Conservation (phyloP, 1,140 invertebrate species). For the Arctopsyche grandis region DNA sequence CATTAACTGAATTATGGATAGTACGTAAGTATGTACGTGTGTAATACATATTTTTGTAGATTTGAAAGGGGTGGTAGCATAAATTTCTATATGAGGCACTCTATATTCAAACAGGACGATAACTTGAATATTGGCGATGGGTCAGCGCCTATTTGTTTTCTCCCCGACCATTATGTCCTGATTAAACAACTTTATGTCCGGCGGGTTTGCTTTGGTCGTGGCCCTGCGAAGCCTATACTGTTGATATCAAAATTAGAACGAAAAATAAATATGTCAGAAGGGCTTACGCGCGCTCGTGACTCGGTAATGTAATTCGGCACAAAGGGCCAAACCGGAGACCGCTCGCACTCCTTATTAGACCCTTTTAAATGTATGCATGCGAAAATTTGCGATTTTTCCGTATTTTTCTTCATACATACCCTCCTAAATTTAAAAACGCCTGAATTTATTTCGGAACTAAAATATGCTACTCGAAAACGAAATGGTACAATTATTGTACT, state of each 20-base stretch:
- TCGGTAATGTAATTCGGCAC: constrained; percentile 48
- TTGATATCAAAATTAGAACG: constrained; percentile 52
- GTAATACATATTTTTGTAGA: not conserved
- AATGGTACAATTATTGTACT: too few species aligned
- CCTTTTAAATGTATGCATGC: not conserved
- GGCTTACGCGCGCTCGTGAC: constrained; percentile 42
- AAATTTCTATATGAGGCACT: constrained; percentile 21
- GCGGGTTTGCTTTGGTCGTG: constrained; percentile 38
- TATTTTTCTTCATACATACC: not conserved
- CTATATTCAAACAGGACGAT: constrained; percentile 21
- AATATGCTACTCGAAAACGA: too few species aligned
- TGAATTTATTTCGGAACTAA: too few species aligned
- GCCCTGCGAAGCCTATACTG: constrained; percentile 29
- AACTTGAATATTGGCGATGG: constrained; percentile 34
- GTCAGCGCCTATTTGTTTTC: constrained; percentile 45
- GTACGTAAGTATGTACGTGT: too few species aligned
- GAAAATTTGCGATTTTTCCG: constrained; percentile 7
- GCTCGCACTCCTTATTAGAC: not conserved
- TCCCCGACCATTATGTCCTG: constrained; percentile 53
- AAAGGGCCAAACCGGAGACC: not conserved
- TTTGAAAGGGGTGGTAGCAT: not conserved
- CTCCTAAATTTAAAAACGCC: not conserved
- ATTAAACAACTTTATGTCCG: constrained; percentile 53
- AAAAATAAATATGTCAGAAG: constrained; percentile 53
- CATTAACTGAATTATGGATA: too few species aligned